Conservation (phyloP, 2,888 invertebrate genomes). For the Mellilla xanthometata region DNA sequence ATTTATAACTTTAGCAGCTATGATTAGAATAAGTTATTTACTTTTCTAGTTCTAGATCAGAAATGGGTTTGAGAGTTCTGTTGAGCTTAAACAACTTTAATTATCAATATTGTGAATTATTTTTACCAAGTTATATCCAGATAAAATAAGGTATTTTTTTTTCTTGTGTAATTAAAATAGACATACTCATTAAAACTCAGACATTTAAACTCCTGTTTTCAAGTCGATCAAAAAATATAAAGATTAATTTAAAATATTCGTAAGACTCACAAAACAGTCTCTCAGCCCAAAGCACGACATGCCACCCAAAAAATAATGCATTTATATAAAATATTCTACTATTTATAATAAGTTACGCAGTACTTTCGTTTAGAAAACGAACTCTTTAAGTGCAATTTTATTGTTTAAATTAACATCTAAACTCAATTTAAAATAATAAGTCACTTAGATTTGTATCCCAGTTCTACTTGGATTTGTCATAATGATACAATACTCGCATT, state of each 20-base stretch:
- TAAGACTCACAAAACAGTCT: too few relatives aligned
- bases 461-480: too few relatives aligned
- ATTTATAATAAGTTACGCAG: conserved; percentile 57
- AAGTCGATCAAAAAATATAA: too few relatives aligned
- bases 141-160: too few relatives aligned
- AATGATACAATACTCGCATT: too few relatives aligned
- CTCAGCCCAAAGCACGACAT: conserved; percentile 46
- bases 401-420: conserved; percentile 32
- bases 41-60: conserved; percentile 34
- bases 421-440: not conserved
- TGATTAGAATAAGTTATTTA: conserved; percentile 36
- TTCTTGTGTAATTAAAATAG: too few relatives aligned
- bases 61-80: conserved; percentile 41
- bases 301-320: conserved; percentile 78
- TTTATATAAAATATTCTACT: conserved; percentile 62
- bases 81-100: not conserved
- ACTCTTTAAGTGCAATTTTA: conserved; percentile 74
- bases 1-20: conserved; percentile 30
- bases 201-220: too few relatives aligned
- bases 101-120: conserved; percentile 3
- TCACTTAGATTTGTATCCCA: not conserved
- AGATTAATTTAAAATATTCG: too few relatives aligned
- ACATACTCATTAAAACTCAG: too few relatives aligned
- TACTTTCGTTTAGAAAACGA: conserved; percentile 52
- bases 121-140: too few relatives aligned